Percentiles rank a stretch among this genome's conserved stretches.
phyloP scores from a whole-genome alignment of 1,140 invertebrate genomes.

The Apis laboriosa region DNA sequence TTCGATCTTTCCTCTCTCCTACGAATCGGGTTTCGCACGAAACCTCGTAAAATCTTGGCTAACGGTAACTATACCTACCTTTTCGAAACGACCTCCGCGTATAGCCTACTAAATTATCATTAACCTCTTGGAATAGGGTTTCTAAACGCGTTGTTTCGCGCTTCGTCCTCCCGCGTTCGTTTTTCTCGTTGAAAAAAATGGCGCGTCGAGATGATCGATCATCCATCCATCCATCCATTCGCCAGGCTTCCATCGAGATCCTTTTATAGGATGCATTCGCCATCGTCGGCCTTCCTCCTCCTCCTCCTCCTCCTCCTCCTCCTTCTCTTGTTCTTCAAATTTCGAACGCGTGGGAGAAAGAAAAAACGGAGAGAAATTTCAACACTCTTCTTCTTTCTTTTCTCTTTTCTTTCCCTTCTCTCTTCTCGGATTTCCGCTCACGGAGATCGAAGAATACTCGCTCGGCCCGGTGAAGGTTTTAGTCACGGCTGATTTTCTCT shows the following conservation, averaged over 20 bases:
- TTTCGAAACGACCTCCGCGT: not conserved
- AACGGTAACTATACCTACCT: not conserved
- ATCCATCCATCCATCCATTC: no score
- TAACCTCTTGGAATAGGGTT: not conserved
- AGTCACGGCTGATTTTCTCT: constrained; percentile 49
- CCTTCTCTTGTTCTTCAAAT: no score
- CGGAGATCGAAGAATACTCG: no score
- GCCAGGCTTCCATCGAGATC: constrained; percentile 17
- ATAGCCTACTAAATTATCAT: constrained; percentile 1
- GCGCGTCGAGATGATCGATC: no score
- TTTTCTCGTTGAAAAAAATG: not conserved
- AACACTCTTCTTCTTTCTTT: not conserved
- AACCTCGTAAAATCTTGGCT: constrained; percentile 7
- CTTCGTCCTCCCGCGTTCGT: not conserved
- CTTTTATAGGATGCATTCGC: constrained; percentile 62
- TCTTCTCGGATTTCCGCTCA: constrained; percentile 26
- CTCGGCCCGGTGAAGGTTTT: not conserved
- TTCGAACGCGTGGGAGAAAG: no score
- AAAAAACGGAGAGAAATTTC: no score
- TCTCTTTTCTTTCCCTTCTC: not conserved
- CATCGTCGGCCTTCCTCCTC: constrained; percentile 50
- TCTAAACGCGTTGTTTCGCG: not conserved
- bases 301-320: not conserved
- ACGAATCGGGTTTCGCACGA: not conserved
- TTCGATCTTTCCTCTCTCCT: not conserved